Percentiles rank a stretch among this genome's conserved stretches.
These are phyloP conservation scores for Myotis lucifugus DNA, from an alignment of 2,113 vertebrate species.

Conservation along the genomic window DNA sequence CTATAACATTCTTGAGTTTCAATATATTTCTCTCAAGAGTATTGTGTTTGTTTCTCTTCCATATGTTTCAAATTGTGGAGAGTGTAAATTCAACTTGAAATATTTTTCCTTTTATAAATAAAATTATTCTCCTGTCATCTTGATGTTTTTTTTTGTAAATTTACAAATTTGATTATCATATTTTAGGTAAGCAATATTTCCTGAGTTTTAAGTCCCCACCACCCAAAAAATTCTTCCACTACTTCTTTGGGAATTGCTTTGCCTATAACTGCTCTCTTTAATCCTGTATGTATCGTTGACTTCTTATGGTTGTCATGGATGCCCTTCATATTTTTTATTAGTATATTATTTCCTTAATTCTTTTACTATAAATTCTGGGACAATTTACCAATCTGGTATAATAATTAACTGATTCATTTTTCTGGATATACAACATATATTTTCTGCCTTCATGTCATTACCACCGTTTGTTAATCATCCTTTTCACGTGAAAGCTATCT, in stretches of 20 bases:
- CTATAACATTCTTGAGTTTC: conserved; percentile 39
- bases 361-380: conserved; percentile 10
- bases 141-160: background rate
- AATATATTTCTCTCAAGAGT: conserved; percentile 62
- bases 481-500: background rate
- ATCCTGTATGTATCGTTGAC: background rate
- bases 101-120: conserved; percentile 48
- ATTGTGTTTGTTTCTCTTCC: conserved; percentile 39
- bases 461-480: background rate
- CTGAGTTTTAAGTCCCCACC: background rate
- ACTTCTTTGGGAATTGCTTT: conserved; percentile 1
- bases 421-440: background rate
- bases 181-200: background rate
- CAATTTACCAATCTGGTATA: background rate
- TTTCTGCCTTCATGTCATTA: background rate
- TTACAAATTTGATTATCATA: background rate
- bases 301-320: background rate
- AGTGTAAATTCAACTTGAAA: conserved; percentile 22
- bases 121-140: background rate
- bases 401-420: background rate
- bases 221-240: background rate
- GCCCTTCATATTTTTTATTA: background rate
- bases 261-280: background rate
- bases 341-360: background rate
- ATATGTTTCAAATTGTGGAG: conserved; percentile 47